phyloP scores from a whole-genome alignment of 2,797 vertebrate species.

The Platalea minor region DNA sequence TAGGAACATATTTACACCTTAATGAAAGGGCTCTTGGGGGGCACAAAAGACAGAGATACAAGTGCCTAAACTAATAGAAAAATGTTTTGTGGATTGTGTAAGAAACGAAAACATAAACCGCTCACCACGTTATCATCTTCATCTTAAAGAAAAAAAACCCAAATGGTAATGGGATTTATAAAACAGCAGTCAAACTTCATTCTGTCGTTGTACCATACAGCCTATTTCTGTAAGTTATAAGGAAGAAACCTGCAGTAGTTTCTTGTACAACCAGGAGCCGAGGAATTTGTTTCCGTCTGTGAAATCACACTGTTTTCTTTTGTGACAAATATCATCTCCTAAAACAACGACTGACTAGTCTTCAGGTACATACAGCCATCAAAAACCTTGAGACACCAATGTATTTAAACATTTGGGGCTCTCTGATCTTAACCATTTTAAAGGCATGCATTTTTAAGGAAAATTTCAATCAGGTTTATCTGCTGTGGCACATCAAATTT shows the following conservation, averaged over 20 bases:
- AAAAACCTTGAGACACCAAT: not conserved
- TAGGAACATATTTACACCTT: conserved; percentile 56
- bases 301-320: not conserved
- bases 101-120: conserved; percentile 23
- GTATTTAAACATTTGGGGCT: not conserved
- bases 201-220: not conserved
- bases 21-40: conserved; percentile 51
- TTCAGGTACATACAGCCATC: not conserved
- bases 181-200: not conserved
- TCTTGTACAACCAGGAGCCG: not conserved
- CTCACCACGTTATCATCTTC: not conserved
- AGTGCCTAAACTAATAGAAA: conserved; percentile 58
- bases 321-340: not conserved
- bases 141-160: not conserved
- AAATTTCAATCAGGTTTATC: not conserved
- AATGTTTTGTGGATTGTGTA: not conserved
- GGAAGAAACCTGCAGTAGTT: not conserved
- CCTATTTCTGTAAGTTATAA: not conserved
- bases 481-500: not conserved
- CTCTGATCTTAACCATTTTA: not conserved
- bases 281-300: not conserved
- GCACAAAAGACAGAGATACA: not conserved
- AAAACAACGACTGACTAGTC: not conserved
- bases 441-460: not conserved
- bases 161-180: not conserved